Evolutionary conservation across 2,888 invertebrate species (phyloP).

Genomic region (Mallateleia sp.): DNA sequence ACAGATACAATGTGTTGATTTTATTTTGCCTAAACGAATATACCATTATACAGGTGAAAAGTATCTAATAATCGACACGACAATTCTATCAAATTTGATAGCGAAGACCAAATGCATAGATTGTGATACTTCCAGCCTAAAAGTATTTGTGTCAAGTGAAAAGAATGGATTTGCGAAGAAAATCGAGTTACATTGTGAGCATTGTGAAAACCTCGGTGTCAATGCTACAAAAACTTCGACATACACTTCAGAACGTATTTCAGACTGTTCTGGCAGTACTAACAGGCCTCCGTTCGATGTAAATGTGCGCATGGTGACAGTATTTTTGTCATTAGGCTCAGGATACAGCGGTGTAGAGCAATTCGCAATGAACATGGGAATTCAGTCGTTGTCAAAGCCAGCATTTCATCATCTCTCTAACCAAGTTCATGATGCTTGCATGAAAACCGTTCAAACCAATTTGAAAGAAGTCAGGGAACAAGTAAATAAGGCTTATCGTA

Average conservation of each 20-base stretch:
- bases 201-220: constrained; percentile 1
- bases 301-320: constrained; percentile 4
- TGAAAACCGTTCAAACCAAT: not conserved
- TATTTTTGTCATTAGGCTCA: constrained; percentile 19
- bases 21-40: not conserved
- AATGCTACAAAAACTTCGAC: not conserved
- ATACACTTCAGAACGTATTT: constrained; percentile 11
- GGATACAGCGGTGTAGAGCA: constrained; percentile 6
- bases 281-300: constrained; percentile 15
- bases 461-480: constrained; percentile 2
- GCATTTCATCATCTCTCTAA: not conserved
- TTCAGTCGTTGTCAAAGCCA: not conserved
- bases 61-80: not conserved
- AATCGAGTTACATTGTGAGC: constrained; percentile 3
- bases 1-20: too few relatives aligned
- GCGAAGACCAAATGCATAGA: not conserved
- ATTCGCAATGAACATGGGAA: constrained; percentile 7
- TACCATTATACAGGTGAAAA: constrained; percentile 1
- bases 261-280: not conserved
- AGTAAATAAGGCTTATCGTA: not conserved
- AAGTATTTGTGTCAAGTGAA: not conserved
- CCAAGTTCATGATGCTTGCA: constrained; percentile 1
- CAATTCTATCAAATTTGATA: constrained; percentile 4
- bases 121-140: constrained; percentile 10
- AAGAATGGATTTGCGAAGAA: constrained; percentile 12